Percentiles rank a stretch among this genome's conserved stretches.
Evolutionary conservation across 1,140 invertebrate species (phyloP).

Genomic region (Campodea augens): DNA sequence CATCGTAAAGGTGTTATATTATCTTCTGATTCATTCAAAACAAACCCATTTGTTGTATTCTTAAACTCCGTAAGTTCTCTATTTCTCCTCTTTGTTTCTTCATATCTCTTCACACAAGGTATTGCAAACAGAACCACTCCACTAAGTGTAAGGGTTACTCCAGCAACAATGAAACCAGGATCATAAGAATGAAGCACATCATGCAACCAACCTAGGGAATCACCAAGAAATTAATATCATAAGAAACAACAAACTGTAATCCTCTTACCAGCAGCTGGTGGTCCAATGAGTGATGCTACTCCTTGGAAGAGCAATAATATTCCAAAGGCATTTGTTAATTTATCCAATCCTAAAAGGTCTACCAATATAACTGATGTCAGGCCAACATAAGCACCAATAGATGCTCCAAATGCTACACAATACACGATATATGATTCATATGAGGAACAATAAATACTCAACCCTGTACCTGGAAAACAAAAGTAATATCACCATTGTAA

Average conservation of each 20-base stretch:
- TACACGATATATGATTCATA: conserved; percentile 54
- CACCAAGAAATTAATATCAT: conserved; percentile 14
- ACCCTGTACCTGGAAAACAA: conserved; percentile 47
- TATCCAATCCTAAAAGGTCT: conserved; percentile 66
- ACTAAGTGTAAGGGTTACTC: conserved; percentile 60
- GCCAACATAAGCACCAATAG: conserved; percentile 80
- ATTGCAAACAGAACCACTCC: conserved; percentile 75
- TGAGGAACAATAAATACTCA: conserved; percentile 47
- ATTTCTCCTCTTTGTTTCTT: conserved; percentile 5
- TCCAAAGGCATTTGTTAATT: conserved; percentile 83
- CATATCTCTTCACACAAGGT: conserved; percentile 45
- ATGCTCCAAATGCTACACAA: conserved; percentile 62
- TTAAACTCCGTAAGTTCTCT: too few relatives aligned
- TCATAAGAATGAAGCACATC: conserved; percentile 58
- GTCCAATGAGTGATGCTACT: conserved; percentile 67
- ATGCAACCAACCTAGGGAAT: conserved; percentile 51
- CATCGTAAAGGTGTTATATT: too few relatives aligned
- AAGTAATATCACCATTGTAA: conserved; percentile 20
- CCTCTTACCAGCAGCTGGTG: conserved; percentile 78
- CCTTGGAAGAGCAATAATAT: conserved; percentile 78
- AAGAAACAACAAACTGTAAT: too few relatives aligned
- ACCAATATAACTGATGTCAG: conserved; percentile 78
- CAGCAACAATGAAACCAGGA: conserved; percentile 63
- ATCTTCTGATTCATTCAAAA: too few relatives aligned
- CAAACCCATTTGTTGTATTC: too few relatives aligned